Evolutionary conservation across 64 coral and sea anemone species (phyloP), one percentile per base, ranked within the genome.

Genomic region (Dendrophyllia cribrosa): DNA sequence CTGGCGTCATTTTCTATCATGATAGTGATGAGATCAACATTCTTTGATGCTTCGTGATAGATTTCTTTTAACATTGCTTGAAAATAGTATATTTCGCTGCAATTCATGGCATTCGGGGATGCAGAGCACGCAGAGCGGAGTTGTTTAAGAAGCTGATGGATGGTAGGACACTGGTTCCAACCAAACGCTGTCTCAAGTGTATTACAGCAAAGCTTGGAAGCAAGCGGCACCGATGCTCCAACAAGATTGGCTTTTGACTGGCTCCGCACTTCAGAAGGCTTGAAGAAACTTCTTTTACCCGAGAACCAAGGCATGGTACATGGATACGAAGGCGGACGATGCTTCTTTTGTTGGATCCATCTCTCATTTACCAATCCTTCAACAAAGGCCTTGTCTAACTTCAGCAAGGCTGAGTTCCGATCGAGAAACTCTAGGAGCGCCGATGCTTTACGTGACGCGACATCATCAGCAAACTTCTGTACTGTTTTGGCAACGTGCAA

Each of bases 1-100:
- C 43, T 34, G 17, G 23, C 14, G 55, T 63, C 80, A 13, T 51
- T 43, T 4, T 5, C n/a, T 56, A 74, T 75, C 20, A 46, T 15
- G 17, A 1, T 64, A 3, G 44, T 58, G 72, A 45, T 9, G 19
- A 60, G 52, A 21, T 24, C 26, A 73, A 2, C 21, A n/a, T 64
- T 49, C 77, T 23, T 60, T 59, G 87, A 65, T 76, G 69, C 66
- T 59, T 70, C 68, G 74, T 93, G 13, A 62, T 96, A 96, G 24
- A 96, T 87, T 10, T 88, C 62, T 45, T 86, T 83, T 11, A 96
- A 58, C 79, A 96, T 93, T 19, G 20, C 24, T 59, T 92, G 71
- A 84, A 93, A 93, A 6, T 21, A 49, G 26, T 91, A 26, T 43
- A 6, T 72, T 7, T 74, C 78, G 17, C 4, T 72, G 20, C 49